Base-by-base conservation (phyloP, 2,888 invertebrate species). In the Napeogenes sylphis region DNA sequence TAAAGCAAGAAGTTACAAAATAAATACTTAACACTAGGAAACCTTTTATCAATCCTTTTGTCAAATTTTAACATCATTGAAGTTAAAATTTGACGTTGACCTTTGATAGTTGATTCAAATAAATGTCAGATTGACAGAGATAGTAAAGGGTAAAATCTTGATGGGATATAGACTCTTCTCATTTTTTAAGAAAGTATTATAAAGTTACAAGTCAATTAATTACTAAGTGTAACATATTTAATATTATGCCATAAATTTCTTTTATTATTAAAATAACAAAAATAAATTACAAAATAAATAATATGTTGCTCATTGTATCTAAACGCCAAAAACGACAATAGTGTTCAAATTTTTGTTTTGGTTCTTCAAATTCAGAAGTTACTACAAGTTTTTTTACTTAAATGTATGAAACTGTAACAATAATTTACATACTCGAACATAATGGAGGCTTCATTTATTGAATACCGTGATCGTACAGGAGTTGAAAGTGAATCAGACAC, bases 381-480 rank as follows among this genome's bases (percentile, higher is more conserved):
- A 30, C 21, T 13, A 14, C n/a, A 45, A 14, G 54, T 55, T 47
- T 46, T 21, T 30, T 33, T 63, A 59, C 45, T 63, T 59, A 46
- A 35, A 55, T 46, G 57, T 64, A 57, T 61, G 47, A 30, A 45
- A 45, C 21, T 38, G 21, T 45, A 38, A 55, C 38, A 56, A 53
- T 8, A 30, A 12, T 54, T 32, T 33, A 33, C 8, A 54, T 13
- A 54, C 33, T 42, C 12, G 8, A 54, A 30, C 38, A 60, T 58
- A 59, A 89, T 88, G 88, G 87, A 90, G 55, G 83, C 75, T 75
- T 88, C 90, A 64, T 87, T 87, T 70, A 82, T 83, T 74, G 86
- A 89, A 75, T 88, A 86, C 72, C 88, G 86, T 68, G 77, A 84
- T 66, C 74, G 78, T 45, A 81, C 81, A 57, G 77, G 69, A 60